Base-by-base conservation (phyloP, 1,140 invertebrate species). In the Trichonephila inaurata region DNA sequence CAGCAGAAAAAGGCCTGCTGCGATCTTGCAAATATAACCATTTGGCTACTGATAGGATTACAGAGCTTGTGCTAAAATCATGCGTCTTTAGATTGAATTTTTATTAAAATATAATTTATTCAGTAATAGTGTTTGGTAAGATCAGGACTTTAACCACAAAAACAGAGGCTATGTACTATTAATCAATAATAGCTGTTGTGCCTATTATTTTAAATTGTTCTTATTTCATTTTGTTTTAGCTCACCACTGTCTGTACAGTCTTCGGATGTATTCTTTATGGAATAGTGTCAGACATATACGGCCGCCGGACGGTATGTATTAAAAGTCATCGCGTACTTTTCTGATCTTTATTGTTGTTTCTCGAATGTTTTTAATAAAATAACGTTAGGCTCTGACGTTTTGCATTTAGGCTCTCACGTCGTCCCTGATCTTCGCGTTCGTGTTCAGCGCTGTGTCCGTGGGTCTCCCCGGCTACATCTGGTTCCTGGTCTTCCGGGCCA, bases 221-320 rank as follows among this genome's bases (percentile, higher is more conserved):
- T 12, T 88, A 28, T 88, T 64, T 24, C 18, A 51, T 64, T 77
- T 58, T 28, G 51, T 82, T 82, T 10, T n/a, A 91, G 89, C n/a
- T 81, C 14, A 58, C 72, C 24, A 33, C 51, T 2, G 40, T 85
- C 12, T 66, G 28, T 16, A 33, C 81, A 2, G 40, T 61, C 24
- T 21, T 92, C 2, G 90, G 90, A 44, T 85, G 77, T 16, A 64
- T 92, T 21, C 5, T 62, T 33, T 85, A 85, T 51, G 90, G 90
- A n/a, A 85, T 92, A 3, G 85, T 81, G 90, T 64, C 90, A 10
- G 90, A 92, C 7, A 85, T 69, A 85, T 92, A 85, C 60, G 90
- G 90, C 4, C 33, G 90, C 24, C 44, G 90, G 66, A 81, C 90
- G 51, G 90, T 92, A 24, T 66, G 90, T 91, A 12, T 64, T 19